Evolutionary conservation across 2,797 vertebrate genomes (phyloP), one percentile per base, ranked within the genome.

Genomic region (Nannoperca australis): DNA sequence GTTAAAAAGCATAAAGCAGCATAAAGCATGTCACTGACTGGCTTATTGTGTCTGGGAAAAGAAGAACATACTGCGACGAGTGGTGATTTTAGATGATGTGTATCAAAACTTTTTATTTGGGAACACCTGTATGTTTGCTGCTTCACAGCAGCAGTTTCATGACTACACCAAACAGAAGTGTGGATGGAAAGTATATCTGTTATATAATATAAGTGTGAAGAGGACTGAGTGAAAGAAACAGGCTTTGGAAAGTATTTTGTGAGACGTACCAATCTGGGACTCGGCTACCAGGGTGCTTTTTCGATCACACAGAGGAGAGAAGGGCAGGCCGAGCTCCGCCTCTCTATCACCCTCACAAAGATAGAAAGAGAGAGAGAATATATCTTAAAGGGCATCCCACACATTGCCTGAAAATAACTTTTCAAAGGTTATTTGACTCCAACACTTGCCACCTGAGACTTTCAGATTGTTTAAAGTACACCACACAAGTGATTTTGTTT

Each of bases 241-340:
- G 4, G 15, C 47, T 73, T 50, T 51, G 8, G 24, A 59, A 49
- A 18, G 22, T 20, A 12, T 73, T 70, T 36, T 54, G 34, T 42
- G 72, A 85, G 38, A 87, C 88, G 65, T 93, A 98, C 97, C 97
- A 0, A 99, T 98, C 94, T 99, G 97, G 22, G 97, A 98, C 89
- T 99, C 97, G 0, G 97, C 97, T 78, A 99, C 95, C 51, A 97
- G 93, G 0, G 97, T 98, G 85, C 94, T 96, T 27, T 96, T 97
- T 49, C 97, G 96, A 83, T 98, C 97, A 56, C 97, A 99, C 72
- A 98, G 95, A 0, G 97, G 97, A 47, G 97, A 98, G 92, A 97
- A 97, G 61, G 97, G 97, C 76, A 98, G 89, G 55, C 96, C 96
- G 69, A 98, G 94, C 91, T 97, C 97, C 11, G 96, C 96, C 88